Evolutionary conservation across 2,113 vertebrate species (phyloP).

Genomic region (Motacilla alba): DNA sequence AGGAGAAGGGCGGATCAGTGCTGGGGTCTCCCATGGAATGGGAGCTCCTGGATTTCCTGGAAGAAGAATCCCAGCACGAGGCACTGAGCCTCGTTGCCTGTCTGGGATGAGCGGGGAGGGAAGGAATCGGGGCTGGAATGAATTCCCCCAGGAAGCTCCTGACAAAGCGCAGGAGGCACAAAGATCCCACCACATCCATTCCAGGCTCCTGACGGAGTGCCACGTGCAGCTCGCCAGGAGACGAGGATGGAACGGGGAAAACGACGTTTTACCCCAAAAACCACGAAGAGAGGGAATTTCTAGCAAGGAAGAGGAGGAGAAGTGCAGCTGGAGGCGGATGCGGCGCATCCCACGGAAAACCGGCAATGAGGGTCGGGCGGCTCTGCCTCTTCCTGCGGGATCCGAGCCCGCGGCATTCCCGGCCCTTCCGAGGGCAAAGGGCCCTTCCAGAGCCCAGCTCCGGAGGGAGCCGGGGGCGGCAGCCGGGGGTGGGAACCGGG

Average conservation of each 20-base stretch:
- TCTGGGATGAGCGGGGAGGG: not conserved
- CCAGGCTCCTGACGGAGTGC: not conserved
- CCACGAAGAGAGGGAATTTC: accelerated
- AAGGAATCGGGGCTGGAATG: not conserved
- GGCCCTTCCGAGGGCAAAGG: no score
- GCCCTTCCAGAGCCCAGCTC: no score
- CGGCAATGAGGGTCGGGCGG: not conserved
- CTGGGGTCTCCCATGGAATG: not conserved
- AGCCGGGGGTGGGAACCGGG: no score
- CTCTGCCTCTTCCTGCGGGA: not conserved
- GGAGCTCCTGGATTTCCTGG: not conserved
- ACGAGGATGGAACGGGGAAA: accelerated
- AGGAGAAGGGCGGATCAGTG: no score
- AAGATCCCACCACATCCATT: not conserved
- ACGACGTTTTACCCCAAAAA: not conserved
- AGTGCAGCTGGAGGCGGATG: not conserved
- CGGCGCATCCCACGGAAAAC: accelerated
- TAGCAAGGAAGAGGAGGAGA: not conserved
- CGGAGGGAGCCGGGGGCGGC: no score
- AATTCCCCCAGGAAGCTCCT: not conserved
- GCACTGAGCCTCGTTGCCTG: not conserved
- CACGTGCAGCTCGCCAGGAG: not conserved
- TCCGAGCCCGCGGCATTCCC: not conserved
- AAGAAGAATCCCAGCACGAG: not conserved
- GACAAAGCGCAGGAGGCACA: not conserved